These are phyloP conservation scores for Pantherophis vulpinus DNA, from an alignment of 2,797 vertebrate species.

Conservation along the genomic window DNA sequence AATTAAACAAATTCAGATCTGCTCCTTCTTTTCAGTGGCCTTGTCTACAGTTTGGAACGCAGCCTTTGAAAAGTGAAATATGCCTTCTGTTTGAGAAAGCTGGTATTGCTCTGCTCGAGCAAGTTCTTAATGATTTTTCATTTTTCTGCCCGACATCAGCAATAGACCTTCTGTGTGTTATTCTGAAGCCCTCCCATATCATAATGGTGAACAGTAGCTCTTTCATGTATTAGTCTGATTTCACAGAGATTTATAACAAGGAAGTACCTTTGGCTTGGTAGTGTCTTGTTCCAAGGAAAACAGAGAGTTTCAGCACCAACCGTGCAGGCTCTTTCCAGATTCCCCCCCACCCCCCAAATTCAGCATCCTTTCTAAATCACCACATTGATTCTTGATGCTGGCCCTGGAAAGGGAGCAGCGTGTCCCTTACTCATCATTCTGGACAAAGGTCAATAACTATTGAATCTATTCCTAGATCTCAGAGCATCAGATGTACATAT, in stretches of 20 bases:
- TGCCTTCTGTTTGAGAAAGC: neutral
- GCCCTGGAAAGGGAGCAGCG: neutral
- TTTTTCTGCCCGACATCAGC: neutral
- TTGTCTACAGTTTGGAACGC: neutral
- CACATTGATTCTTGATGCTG: neutral
- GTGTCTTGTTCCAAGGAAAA: neutral
- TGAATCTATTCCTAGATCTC: neutral
- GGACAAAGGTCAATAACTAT: constrained; percentile 10
- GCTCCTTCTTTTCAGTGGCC: neutral
- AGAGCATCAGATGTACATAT: neutral
- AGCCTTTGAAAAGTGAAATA: neutral
- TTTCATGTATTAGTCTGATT: neutral
- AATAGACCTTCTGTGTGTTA: neutral
- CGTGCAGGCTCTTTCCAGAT: neutral
- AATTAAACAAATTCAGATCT: neutral
- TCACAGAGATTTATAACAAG: neutral
- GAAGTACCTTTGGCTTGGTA: neutral
- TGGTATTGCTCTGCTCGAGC: neutral
- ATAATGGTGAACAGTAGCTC: neutral
- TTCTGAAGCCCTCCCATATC: neutral
- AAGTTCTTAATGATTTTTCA: neutral
- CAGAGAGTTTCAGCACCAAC: neutral
- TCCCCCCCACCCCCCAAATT: neutral
- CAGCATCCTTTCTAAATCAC: neutral
- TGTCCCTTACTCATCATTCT: neutral